phyloP scores from a whole-genome alignment of 2,888 invertebrate species.

The Cerceris rybyensis region DNA sequence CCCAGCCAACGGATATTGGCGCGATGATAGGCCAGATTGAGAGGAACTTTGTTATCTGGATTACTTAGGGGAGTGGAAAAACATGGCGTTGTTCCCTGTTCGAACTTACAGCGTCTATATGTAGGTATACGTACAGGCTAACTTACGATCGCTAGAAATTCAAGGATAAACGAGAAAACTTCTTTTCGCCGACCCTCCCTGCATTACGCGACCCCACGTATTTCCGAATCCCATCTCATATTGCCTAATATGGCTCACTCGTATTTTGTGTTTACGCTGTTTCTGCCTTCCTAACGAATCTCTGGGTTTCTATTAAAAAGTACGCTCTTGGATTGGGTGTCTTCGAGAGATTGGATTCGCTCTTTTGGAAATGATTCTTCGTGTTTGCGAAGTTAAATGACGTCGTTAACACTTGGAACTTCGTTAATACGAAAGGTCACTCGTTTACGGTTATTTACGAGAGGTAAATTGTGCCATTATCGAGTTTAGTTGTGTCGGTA shows the following conservation, averaged over 20 bases:
- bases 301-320: background rate
- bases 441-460: background rate
- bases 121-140: background rate
- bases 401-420: no score
- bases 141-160: conserved; percentile 31
- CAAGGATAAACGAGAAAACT: conserved; percentile 35
- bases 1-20: conserved; percentile 63
- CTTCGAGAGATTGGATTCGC: background rate
- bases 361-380: background rate
- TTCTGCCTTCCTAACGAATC: background rate
- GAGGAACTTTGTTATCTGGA: conserved; percentile 68
- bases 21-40: conserved; percentile 68
- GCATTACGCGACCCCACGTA: conserved; percentile 18
- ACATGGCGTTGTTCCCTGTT: conserved; percentile 59
- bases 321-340: background rate
- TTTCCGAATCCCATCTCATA: conserved; percentile 28
- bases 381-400: no score
- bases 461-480: no score
- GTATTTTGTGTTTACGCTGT: conserved; percentile 25
- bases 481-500: no score
- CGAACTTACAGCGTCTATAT: conserved; percentile 39
- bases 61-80: conserved; percentile 67
- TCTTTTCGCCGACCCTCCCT: conserved; percentile 9
- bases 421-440: conserved; percentile 7
- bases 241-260: conserved; percentile 14